Evolutionary conservation across 2,113 vertebrate species (phyloP), one percentile per base, ranked within the genome.

Genomic region (Amblyopsis rosae): DNA sequence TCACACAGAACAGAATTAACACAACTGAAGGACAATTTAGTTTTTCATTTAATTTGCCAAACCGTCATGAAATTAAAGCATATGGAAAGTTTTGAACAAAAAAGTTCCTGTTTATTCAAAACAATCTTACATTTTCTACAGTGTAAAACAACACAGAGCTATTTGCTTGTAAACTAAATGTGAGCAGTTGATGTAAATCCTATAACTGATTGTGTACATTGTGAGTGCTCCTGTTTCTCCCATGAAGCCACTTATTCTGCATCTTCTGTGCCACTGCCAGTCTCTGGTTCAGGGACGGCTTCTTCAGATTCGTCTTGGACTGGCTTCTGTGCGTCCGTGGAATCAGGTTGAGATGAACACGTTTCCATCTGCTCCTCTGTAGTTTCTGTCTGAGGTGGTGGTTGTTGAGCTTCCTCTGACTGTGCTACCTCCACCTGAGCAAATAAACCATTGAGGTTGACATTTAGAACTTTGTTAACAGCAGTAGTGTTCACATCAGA

Each of bases 281-380:
- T 53, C 32, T 79, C 82, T 19, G 19, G 19, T 19, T 3, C 62
- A 0, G 41, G 1, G 11, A 9, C 12, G 0, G 64, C 62, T 0
- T 79, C 75, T 48, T 91, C 86, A 1, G 12, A 6, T n/a, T 12
- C 62, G 0, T 86, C 89, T 45, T 67, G 62, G 2, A 26, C 59
- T 7, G 73, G 66, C 10, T 88, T 77, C 41, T 64, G 60, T 2
- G 6, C 19, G 9, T 84, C 75, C 9, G 77, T 51, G 0, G 74
- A 49, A 26, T 84, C 84, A 1, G 73, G 63, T 0, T 35, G 12
- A 3, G 73, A 26, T 4, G 35, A 7, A 41, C 35, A 41, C 6
- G 68, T 73, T 51, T 93, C 91, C 76, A 92, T 91, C 11, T 71
- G 67, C n/a, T 93, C 91, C 2, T 91, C 92, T 0, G 13, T 26